Conservation (phyloP, 2,797 vertebrate species). For the Phaenicophaeus curvirostris region DNA sequence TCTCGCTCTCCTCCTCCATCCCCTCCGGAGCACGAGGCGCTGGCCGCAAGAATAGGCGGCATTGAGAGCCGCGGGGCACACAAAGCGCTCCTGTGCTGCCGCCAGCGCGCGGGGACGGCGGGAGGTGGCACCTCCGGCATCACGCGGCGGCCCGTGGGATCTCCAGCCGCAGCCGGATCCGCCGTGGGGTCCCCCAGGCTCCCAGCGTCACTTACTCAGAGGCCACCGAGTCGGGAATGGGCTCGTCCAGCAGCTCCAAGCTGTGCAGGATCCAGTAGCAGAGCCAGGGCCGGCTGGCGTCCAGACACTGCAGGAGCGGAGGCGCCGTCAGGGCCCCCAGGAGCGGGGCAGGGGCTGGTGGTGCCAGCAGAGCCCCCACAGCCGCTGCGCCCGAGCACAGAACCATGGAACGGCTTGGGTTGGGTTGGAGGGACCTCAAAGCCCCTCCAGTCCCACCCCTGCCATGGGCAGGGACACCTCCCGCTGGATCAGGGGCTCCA, state of each 20-base stretch:
- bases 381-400: not conserved
- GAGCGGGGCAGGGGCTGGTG: accelerated
- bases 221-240: constrained; percentile 84
- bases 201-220: constrained; percentile 85
- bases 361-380: not conserved
- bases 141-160: not conserved
- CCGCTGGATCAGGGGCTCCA: no score
- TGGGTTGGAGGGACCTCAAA: no score
- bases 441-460: no score
- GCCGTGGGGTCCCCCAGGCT: no score
- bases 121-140: constrained; percentile 15
- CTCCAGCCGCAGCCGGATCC: no score
- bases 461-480: no score
- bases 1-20: not conserved
- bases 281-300: constrained; percentile 86
- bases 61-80: constrained; percentile 70
- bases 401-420: no score
- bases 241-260: constrained; percentile 91
- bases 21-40: not conserved
- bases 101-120: not conserved
- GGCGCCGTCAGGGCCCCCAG: accelerated
- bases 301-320: constrained; percentile 84
- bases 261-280: constrained; percentile 90
- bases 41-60: constrained; percentile 70
- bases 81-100: constrained; percentile 72